These are phyloP conservation scores for Xanthostigma xanthostigma DNA, from an alignment of 2,888 invertebrate genomes.

Conservation along the genomic window DNA sequence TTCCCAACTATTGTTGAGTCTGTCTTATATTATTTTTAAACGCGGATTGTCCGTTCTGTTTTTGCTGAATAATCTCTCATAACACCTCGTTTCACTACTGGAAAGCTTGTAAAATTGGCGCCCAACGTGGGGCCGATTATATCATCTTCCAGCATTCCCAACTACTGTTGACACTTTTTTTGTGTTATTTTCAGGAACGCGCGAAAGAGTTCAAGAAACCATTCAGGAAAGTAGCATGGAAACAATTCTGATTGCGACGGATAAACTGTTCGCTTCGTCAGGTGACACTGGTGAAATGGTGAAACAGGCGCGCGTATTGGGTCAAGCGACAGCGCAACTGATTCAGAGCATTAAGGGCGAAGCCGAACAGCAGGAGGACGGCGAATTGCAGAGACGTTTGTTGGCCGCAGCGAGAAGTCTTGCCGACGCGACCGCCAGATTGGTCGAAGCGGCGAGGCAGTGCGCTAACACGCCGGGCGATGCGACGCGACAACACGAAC, in stretches of 20 bases:
- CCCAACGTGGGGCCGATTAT: neutral
- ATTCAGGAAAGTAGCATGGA: constrained; percentile 73
- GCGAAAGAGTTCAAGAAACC: constrained; percentile 45
- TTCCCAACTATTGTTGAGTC: too few species aligned
- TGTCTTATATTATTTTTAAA: constrained; percentile 5
- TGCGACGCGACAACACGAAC: constrained; percentile 63
- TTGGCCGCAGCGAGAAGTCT: constrained; percentile 87
- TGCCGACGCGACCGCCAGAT: constrained; percentile 91
- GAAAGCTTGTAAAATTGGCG: neutral
- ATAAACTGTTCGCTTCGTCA: constrained; percentile 69
- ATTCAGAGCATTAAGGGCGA: constrained; percentile 92
- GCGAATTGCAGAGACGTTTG: constrained; percentile 77
- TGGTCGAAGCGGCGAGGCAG: constrained; percentile 92
- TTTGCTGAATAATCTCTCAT: too few species aligned
- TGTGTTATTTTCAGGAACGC: constrained; percentile 33
- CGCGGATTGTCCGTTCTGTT: neutral
- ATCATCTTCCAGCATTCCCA: too few species aligned
- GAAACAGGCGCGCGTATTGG: constrained; percentile 75
- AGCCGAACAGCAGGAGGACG: constrained; percentile 75
- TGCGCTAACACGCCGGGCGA: constrained; percentile 80
- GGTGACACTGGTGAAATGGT: constrained; percentile 91
- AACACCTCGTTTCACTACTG: too few species aligned
- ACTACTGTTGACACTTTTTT: neutral
- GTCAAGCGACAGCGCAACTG: constrained; percentile 86
- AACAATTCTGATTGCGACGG: constrained; percentile 77